Percentiles rank a stretch among this genome's conserved stretches.
These are phyloP conservation scores for Plectropomus leopardus DNA, from an alignment of 2,113 vertebrate genomes.

Conservation along the genomic window DNA sequence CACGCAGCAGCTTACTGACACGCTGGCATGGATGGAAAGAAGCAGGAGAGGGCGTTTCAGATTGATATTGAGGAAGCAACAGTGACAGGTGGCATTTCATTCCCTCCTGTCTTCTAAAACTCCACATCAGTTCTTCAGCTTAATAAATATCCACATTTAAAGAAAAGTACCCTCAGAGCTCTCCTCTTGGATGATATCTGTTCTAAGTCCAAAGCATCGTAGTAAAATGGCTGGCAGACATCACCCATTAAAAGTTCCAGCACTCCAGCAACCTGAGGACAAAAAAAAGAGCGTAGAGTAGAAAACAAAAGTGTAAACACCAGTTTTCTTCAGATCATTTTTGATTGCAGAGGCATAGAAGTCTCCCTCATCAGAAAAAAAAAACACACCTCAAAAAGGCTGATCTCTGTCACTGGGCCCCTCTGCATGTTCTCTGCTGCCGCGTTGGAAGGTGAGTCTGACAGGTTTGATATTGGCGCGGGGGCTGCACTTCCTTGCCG, in stretches of 20 bases:
- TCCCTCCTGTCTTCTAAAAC: too few species aligned
- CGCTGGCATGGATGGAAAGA: slow-evolving; percentile 51
- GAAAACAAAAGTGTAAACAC: background rate
- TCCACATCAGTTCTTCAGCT: background rate
- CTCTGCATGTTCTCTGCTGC: background rate
- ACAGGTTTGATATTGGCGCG: background rate
- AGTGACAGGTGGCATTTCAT: background rate
- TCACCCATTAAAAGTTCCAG: slow-evolving; percentile 88
- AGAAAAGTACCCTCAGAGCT: slow-evolving; percentile 74
- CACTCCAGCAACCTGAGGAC: slow-evolving; percentile 84
- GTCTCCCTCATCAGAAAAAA: too few species aligned
- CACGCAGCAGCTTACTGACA: slow-evolving; percentile 56
- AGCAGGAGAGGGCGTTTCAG: too few species aligned
- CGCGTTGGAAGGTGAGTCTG: slow-evolving; percentile 9
- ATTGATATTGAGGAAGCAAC: background rate
- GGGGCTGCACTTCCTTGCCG: slow-evolving; percentile 38
- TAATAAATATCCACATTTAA: background rate
- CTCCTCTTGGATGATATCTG: slow-evolving; percentile 59
- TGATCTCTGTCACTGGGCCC: slow-evolving; percentile 44
- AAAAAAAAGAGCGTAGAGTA: background rate
- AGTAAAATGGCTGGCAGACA: slow-evolving; percentile 86
- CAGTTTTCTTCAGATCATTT: background rate
- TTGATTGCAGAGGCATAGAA: background rate
- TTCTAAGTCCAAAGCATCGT: slow-evolving; percentile 50
- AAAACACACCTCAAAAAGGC: slow-evolving; percentile 80